Conservation (phyloP, 2,888 invertebrate genomes). For the Thereva nobilitata region DNA sequence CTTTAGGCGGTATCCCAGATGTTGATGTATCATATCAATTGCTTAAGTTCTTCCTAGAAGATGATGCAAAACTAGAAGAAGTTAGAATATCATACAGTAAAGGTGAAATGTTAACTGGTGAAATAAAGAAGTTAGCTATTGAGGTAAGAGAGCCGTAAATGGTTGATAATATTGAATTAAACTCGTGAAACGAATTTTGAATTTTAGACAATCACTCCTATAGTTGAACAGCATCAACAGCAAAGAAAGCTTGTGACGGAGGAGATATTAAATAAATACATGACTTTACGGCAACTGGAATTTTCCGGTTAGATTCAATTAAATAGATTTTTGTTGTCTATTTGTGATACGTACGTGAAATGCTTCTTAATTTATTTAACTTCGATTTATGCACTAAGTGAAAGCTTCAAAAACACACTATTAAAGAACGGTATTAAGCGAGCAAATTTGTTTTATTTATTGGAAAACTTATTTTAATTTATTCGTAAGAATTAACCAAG, state of each 20-base stretch:
- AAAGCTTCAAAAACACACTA: too few relatives aligned
- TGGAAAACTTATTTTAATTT: too few relatives aligned
- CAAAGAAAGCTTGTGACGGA: conserved; percentile 80
- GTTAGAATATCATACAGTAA: conserved; percentile 60
- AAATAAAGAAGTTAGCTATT: conserved; percentile 90
- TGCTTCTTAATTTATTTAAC: too few relatives aligned
- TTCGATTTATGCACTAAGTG: too few relatives aligned
- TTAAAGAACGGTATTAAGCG: too few relatives aligned
- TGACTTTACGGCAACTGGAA: conserved; percentile 78
- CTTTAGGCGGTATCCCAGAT: conserved; percentile 91
- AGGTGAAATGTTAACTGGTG: conserved; percentile 90
- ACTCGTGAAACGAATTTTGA: conserved; percentile 17
- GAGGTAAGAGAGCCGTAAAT: conserved; percentile 55
- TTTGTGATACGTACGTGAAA: conserved; percentile 7
- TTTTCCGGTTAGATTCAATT: conserved; percentile 52
- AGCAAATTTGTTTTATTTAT: too few relatives aligned
- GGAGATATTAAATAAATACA: conserved; percentile 79
- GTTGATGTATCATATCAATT: conserved; percentile 96
- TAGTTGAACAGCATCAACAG: conserved; percentile 82
- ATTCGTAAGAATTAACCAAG: too few relatives aligned
- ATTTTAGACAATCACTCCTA: conserved; percentile 66
- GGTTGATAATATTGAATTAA: neutral
- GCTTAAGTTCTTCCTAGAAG: conserved; percentile 91
- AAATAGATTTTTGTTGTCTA: neutral
- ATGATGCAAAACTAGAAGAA: conserved; percentile 81